Evolutionary conservation across 2,113 vertebrate species (phyloP), one percentile per base, ranked within the genome.

Genomic region (Boulengeromyrus knoepffleri): DNA sequence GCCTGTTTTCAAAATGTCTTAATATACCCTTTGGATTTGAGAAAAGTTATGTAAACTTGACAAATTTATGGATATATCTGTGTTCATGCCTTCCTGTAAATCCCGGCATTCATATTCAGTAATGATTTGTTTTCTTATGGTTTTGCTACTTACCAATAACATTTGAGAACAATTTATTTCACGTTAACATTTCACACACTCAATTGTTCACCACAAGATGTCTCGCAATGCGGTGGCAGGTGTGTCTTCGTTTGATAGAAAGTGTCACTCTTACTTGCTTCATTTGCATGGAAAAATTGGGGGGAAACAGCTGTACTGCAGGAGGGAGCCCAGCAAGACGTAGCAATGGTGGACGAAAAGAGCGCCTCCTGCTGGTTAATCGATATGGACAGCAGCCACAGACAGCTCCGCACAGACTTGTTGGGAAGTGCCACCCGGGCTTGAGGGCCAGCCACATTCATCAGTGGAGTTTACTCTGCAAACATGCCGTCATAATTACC

Each of bases 401-500:
- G 31, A 31, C n/a, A n/a, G 85, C 92, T 92, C 91, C 89, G 93
- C 91, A 85, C 91, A 83, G 31, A 91, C 91, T 87, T 77, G 74
- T 90, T 93, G 93, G 94, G 92, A 96, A 95, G 93, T 91, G 93
- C 90, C 80, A 53, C 92, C 90, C 90, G 93, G 92, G 92, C 92
- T 95, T 92, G 87, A 91, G 93, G 94, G 91, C 92, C 94, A 93
- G 93, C 92, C 94, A 93, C 91, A 95, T 96, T 95, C 93, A 95
- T 96, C 96, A 94, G 93, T 90, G 91, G 92, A 92, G 93, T 95
- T 96, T 95, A 92, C 94, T 95, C 94, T 94, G 94, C 95, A 96
- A 97, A 96, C 94, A 96, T 94, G 93, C 95, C 94, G 94, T 92
- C 93, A 91, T 94, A 92, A 95, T 96, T 96, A 94, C 93, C 93